Percentiles rank a stretch among this genome's conserved stretches.
Evolutionary conservation across 1,140 invertebrate species (phyloP).

Genomic region (Euglossa dilemma): DNA sequence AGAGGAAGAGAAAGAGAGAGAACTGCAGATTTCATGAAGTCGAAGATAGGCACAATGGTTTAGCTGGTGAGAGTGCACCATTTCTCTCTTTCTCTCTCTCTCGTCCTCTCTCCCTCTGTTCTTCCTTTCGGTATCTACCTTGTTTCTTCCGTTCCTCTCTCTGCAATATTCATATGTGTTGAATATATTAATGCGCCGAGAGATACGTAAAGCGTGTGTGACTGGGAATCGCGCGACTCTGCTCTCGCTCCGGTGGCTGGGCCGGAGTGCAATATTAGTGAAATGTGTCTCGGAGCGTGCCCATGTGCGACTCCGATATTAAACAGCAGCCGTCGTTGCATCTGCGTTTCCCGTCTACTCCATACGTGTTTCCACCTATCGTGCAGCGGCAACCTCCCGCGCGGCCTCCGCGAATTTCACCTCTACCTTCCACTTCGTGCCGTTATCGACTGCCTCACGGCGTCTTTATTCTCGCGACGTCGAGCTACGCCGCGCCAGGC

Average conservation of each 20-base stretch:
- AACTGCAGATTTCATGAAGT: slow-evolving; percentile 82
- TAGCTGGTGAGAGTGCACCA: slow-evolving; percentile 72
- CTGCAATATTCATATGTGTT: slow-evolving; percentile 81
- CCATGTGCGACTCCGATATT: slow-evolving; percentile 80
- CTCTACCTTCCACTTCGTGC: neutral
- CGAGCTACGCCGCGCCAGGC: neutral
- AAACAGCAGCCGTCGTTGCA: slow-evolving; percentile 79
- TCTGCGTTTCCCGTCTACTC: slow-evolving; percentile 71
- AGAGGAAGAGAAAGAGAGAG: slow-evolving; percentile 60
- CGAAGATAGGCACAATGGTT: slow-evolving; percentile 80
- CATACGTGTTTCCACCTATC: slow-evolving; percentile 54
- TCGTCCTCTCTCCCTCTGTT: slow-evolving; percentile 31
- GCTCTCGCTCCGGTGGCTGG: slow-evolving; percentile 47
- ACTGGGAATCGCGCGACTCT: slow-evolving; percentile 54
- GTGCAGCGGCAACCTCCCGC: slow-evolving; percentile 19
- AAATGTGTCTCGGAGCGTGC: slow-evolving; percentile 77
- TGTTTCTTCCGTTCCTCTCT: slow-evolving; percentile 42
- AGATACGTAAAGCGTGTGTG: slow-evolving; percentile 76
- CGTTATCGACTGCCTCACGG: slow-evolving; percentile 3
- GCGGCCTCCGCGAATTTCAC: slow-evolving; percentile 10
- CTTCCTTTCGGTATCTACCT: neutral
- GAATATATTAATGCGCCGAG: slow-evolving; percentile 81
- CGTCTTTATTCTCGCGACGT: neutral
- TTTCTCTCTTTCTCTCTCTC: slow-evolving; percentile 15
- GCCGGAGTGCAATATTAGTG: slow-evolving; percentile 76